Percentiles rank a stretch among this genome's conserved stretches.
These are phyloP conservation scores for Hydrochoerus hydrochaeris DNA, from an alignment of 2,113 vertebrate species.

Conservation along the genomic window DNA sequence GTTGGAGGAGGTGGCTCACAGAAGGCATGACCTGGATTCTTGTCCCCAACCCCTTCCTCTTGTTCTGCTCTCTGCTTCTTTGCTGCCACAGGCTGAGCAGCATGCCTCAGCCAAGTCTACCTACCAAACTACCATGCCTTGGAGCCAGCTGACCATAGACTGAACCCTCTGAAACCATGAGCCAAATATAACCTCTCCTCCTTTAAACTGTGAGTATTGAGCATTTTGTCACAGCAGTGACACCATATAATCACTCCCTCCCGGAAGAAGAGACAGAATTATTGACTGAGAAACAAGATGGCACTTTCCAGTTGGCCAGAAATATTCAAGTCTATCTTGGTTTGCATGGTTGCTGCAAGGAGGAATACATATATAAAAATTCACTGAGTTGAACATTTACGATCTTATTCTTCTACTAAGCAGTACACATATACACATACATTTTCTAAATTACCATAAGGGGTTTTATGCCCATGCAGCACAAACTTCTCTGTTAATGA, in stretches of 20 bases:
- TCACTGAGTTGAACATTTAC: neutral
- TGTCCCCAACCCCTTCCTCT: neutral
- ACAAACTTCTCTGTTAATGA: neutral
- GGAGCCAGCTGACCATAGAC: neutral
- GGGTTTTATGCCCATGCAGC: neutral
- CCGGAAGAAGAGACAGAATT: fast-evolving
- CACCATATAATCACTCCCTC: neutral
- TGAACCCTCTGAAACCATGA: neutral
- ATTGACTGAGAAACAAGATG: neutral
- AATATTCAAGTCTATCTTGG: neutral
- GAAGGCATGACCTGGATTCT: neutral
- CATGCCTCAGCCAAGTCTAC: neutral
- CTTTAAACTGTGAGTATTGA: neutral
- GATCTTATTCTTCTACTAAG: neutral
- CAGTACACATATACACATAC: fast-evolving
- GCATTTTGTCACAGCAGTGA: neutral
- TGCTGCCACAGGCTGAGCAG: too few species aligned
- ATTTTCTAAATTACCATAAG: neutral
- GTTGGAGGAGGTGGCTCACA: neutral
- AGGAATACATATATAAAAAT: neutral
- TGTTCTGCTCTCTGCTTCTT: neutral
- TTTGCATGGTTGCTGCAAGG: neutral
- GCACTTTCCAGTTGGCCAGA: neutral
- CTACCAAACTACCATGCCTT: neutral
- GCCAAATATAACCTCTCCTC: neutral